Evolutionary conservation across 2,113 vertebrate species (phyloP), one percentile per base, ranked within the genome.

Genomic region (Porphyrio hochstetteri): DNA sequence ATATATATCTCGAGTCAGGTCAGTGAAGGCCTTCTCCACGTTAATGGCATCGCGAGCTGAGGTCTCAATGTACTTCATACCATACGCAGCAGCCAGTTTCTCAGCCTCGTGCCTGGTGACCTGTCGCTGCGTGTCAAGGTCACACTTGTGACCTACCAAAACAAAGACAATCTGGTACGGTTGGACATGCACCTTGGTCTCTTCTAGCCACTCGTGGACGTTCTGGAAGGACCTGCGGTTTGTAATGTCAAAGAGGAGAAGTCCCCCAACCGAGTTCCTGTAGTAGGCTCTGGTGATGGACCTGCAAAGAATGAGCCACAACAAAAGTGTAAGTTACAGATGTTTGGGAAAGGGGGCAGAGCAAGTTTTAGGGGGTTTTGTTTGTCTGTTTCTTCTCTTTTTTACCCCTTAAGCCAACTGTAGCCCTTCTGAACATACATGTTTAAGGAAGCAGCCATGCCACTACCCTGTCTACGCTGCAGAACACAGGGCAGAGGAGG

Each of bases 201-300:
- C 98, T 98, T 99, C 98, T 35, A 99, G 97, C 98, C 98, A 99
- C 94, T 98, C 98, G 15, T 99, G 99, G 80, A 99, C 99, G 16
- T 99, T 99, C 97, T 99, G 99, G 98, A 99, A 99, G 83, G 99
- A 99, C 86, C 99, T 98, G 63, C 99, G 99, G 98, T 99, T 99
- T 88, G 99, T 99, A 97, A 99, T 99, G 98, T 99, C 99, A 92
- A 99, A 99, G 71, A 99, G 98, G 79, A 99, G 98, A 53, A 99
- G 98, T 17, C 99, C 99, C 4, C 99, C 99, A n/a, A 99, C 99
- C 2, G 99, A 99, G 97, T 99, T 99, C 94, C 99, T 98, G 98
- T 99, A 99, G 98, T 99, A 99, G 79, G 99, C 98, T 78, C 98
- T 97, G 83, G 99, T 99, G 97, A 99, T 99, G 86, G 99, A 99